A percentile compares a stretch with the other conserved stretches of the same genome.
phyloP scores from a whole-genome alignment of 2,113 vertebrate genomes.

The Canis aureus region DNA sequence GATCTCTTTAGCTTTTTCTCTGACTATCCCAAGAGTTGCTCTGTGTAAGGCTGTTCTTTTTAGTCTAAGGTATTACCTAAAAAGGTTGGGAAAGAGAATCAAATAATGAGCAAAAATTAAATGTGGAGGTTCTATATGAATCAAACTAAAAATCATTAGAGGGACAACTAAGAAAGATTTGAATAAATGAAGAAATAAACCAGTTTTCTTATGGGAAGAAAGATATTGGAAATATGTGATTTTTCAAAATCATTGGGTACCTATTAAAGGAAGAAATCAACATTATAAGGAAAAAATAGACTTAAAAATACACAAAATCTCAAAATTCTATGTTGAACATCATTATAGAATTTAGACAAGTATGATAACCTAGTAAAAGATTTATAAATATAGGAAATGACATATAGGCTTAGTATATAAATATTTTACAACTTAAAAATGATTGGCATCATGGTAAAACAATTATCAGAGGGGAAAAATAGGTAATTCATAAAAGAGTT shows the following conservation, averaged over 20 bases:
- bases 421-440: background rate
- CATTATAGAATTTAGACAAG: background rate
- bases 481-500: background rate
- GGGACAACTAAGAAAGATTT: background rate
- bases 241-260: background rate
- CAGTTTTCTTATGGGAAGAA: background rate
- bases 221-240: background rate
- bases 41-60: background rate
- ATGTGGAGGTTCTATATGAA: background rate
- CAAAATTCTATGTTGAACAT: background rate
- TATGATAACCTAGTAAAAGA: background rate
- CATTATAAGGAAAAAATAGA: background rate
- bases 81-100: background rate
- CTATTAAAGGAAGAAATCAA: background rate
- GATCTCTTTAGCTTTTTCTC: background rate
- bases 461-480: background rate
- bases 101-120: slow-evolving; percentile 31
- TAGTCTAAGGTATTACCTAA: background rate
- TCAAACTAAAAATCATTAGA: background rate
- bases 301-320: background rate
- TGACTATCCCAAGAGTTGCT: background rate
- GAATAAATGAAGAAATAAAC: background rate
- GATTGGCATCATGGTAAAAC: background rate
- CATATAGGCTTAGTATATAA: background rate
- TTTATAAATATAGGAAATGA: background rate